Conservation (phyloP, 2,888 invertebrate species). For the Oasisia sp. region DNA sequence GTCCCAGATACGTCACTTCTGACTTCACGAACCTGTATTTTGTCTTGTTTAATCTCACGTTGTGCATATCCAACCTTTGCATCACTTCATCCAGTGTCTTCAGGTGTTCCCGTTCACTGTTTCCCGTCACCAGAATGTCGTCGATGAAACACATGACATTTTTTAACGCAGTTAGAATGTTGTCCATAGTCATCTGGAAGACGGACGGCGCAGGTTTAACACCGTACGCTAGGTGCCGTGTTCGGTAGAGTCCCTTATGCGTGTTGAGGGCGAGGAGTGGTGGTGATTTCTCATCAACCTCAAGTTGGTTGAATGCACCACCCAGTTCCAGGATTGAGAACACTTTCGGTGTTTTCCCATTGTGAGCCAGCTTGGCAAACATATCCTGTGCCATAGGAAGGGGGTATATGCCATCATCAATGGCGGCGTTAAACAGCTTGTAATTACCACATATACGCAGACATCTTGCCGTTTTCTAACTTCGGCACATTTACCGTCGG, state of each 20-base stretch:
- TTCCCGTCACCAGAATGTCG: no score
- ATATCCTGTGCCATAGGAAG: not conserved
- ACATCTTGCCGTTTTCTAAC: constrained; percentile 19
- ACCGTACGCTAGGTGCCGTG: no score
- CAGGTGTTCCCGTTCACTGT: not conserved
- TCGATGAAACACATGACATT: not conserved
- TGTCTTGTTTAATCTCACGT: not conserved
- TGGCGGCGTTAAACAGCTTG: not conserved
- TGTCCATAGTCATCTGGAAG: no score
- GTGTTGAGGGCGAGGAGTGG: no score
- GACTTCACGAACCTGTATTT: constrained; percentile 13
- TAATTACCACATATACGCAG: constrained; percentile 36
- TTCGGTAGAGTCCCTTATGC: no score
- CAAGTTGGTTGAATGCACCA: no score
- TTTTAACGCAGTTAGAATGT: no score
- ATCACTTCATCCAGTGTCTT: not conserved
- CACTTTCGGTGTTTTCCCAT: not conserved
- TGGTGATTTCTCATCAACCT: no score
- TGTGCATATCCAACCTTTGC: not conserved
- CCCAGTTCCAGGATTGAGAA: no score
- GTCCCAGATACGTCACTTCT: constrained; percentile 36
- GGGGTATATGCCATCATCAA: not conserved
- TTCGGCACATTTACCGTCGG: not conserved
- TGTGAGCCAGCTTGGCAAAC: not conserved
- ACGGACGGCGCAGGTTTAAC: no score